Evolutionary conservation across 1,140 invertebrate species (phyloP).

Genomic region (Drosophila jambulina): DNA sequence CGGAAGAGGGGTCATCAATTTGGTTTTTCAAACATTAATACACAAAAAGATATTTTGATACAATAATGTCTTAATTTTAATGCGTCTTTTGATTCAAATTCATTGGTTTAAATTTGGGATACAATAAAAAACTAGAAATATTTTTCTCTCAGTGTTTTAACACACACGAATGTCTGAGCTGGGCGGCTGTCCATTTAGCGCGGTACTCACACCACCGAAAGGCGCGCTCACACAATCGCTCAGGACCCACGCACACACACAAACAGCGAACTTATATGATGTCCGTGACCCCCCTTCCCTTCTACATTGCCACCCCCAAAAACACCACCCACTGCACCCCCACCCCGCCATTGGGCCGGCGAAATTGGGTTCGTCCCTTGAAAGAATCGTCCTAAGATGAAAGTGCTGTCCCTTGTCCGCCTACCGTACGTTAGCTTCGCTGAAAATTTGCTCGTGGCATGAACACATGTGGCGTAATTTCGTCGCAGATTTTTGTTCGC

Average conservation of each 20-base stretch:
- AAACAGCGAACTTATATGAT: slow-evolving; percentile 61
- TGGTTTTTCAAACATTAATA: too few relatives aligned
- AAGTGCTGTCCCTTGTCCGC: slow-evolving; percentile 80
- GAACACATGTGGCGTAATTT: slow-evolving; percentile 84
- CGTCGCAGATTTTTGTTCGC: slow-evolving; percentile 83
- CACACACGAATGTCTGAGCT: slow-evolving; percentile 51
- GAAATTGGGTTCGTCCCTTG: slow-evolving; percentile 82
- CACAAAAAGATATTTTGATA: too few relatives aligned
- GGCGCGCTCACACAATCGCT: slow-evolving; percentile 54
- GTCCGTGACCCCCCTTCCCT: slow-evolving; percentile 59
- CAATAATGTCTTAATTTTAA: background rate
- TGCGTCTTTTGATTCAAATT: background rate
- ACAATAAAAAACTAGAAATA: background rate
- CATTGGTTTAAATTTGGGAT: rapidly evolving
- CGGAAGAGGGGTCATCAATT: too few relatives aligned
- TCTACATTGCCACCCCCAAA: slow-evolving; percentile 4
- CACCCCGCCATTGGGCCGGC: slow-evolving; percentile 48
- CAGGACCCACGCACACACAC: slow-evolving; percentile 52
- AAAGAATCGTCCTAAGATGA: slow-evolving; percentile 83
- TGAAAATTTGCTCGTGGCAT: slow-evolving; percentile 83
- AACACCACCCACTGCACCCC: slow-evolving; percentile 4
- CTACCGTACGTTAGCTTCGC: slow-evolving; percentile 76
- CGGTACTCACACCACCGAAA: slow-evolving; percentile 68
- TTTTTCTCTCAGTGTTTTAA: slow-evolving; percentile 1
- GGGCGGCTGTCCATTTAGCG: slow-evolving; percentile 76